Percentiles rank a stretch among this genome's conserved stretches.
These are phyloP conservation scores for Dasypolia templi DNA, from an alignment of 2,888 invertebrate species.

Conservation along the genomic window DNA sequence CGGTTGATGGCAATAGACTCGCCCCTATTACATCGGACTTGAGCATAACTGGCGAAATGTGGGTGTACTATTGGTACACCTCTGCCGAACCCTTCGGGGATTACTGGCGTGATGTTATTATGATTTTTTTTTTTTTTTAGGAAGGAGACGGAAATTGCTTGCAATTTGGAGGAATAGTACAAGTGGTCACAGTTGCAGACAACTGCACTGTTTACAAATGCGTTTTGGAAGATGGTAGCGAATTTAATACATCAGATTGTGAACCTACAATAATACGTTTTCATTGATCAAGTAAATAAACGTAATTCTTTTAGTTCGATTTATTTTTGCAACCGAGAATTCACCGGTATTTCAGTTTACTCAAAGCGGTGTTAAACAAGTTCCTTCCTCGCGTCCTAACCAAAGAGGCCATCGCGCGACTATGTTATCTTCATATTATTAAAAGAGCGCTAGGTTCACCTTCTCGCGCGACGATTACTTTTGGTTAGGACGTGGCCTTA, in stretches of 20 bases:
- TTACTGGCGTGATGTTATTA: not conserved
- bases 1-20: too few relatives aligned
- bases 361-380: not conserved
- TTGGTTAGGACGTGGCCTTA: not conserved
- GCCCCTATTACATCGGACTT: not conserved
- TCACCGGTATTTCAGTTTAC: not conserved
- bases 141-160: slow-evolving; percentile 22
- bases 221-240: slow-evolving; percentile 15
- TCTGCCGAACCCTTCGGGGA: not conserved
- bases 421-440: not conserved
- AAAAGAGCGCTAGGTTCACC: too few relatives aligned
- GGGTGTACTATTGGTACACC: not conserved
- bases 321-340: not conserved
- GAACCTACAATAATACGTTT: not conserved
- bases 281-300: not conserved
- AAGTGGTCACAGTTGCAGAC: slow-evolving; percentile 4
- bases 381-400: not conserved
- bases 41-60: not conserved
- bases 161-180: slow-evolving; percentile 21
- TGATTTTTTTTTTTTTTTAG: slow-evolving; percentile 7
- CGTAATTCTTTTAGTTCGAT: not conserved
- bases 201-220: slow-evolving; percentile 43
- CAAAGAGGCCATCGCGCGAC: not conserved
- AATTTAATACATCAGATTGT: slow-evolving; percentile 39
- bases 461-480: not conserved